Evolutionary conservation across 1,140 invertebrate genomes (phyloP).

Genomic region (Acyrthosiphon pisum): DNA sequence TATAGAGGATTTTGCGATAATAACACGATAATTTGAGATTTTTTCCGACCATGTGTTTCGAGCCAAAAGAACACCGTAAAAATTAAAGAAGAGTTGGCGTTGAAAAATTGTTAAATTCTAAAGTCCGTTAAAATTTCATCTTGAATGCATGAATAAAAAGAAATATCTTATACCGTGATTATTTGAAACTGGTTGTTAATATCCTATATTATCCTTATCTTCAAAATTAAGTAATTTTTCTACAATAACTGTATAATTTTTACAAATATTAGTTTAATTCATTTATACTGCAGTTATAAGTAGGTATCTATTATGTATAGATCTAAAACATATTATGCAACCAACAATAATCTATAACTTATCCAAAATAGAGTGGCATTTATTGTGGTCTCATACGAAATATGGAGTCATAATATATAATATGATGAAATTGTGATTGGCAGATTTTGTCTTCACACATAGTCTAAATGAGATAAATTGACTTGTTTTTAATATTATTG

Average conservation of each 20-base stretch:
- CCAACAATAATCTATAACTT: not conserved
- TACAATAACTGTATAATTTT: not conserved
- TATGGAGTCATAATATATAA: not conserved
- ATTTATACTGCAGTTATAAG: not conserved
- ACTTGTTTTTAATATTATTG: not conserved
- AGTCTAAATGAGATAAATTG: conserved; percentile 13
- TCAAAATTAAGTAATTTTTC: not conserved
- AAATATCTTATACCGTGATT: not conserved
- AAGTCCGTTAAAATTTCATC: not conserved
- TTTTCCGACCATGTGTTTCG: not conserved
- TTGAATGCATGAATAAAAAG: not conserved
- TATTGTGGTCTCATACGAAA: not conserved
- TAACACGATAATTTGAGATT: conserved; percentile 31
- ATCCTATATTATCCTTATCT: not conserved
- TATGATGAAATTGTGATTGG: not conserved
- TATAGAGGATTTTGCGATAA: conserved; percentile 29
- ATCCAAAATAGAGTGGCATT: not conserved
- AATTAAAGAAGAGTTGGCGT: conserved; percentile 10
- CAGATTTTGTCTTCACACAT: not conserved
- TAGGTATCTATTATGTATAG: not conserved
- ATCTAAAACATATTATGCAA: not conserved
- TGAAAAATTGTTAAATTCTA: not conserved
- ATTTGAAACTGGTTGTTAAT: not conserved
- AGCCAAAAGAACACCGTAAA: not conserved
- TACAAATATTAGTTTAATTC: not conserved